Conservation (phyloP, 2,888 invertebrate species). For the Parapristionchus giblindavisi region DNA sequence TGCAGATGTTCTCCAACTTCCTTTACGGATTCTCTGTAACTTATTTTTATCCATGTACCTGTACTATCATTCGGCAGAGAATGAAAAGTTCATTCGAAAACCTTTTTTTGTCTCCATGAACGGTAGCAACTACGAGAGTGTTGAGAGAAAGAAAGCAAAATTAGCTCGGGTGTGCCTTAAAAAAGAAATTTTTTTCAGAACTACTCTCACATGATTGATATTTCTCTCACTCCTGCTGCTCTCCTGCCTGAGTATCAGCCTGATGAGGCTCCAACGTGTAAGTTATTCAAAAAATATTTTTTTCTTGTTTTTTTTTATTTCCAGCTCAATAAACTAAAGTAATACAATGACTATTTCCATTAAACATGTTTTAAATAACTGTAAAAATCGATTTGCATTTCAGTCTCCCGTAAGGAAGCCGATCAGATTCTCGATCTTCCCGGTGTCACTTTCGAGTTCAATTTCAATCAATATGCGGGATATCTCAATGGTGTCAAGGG, state of each 20-base stretch:
- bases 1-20: constrained; percentile 64
- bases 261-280: not conserved
- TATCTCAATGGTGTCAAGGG: constrained; percentile 62
- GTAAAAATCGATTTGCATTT: no score
- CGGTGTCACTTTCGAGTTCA: constrained; percentile 59
- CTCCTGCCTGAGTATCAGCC: constrained; percentile 19
- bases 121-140: no score
- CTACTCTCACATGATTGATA: not conserved
- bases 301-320: not conserved
- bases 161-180: no score
- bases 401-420: constrained; percentile 55
- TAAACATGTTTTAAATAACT: no score
- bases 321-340: no score
- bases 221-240: not conserved
- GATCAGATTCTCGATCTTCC: constrained; percentile 55
- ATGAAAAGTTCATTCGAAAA: not conserved
- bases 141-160: no score
- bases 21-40: constrained; percentile 36
- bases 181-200: constrained; percentile 4
- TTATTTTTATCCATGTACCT: not conserved
- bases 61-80: not conserved
- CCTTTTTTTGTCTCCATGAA: no score
- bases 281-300: not conserved
- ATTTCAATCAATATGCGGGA: constrained; percentile 72
- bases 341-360: no score